Evolutionary conservation across 2,797 vertebrate species (phyloP), one percentile per base, ranked within the genome.

Genomic region (Silurus aristotelis): DNA sequence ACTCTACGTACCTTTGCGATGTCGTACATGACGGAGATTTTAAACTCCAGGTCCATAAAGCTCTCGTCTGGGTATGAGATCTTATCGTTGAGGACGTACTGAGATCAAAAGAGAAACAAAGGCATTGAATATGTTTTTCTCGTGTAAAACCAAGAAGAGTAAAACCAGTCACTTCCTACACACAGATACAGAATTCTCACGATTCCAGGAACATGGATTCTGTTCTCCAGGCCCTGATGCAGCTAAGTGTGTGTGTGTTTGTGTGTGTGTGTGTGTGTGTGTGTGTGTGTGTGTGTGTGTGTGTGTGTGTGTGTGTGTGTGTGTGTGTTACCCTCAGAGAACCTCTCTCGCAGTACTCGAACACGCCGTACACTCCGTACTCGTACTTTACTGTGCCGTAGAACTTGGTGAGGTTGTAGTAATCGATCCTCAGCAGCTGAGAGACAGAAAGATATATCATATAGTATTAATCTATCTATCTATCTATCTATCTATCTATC

Each of bases 31-130:
- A 99, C 95, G 0, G 97, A 98, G 90, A 98, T 97, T 93, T 99
- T 99, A 93, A 98, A 99, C 93, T 99, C 98, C 97, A 96, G 97
- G 89, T 99, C 98, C 97, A 99, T 99, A 91, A 99, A 99, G 0
- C 97, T 98, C 77, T 95, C 97, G 17, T 99, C 97, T 43, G 98
- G 98, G 85, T 99, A 99, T 1, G 97, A 98, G 89, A 99, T 95
- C 89, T 94, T 97, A 91, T 99, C 96, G 88, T 97, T 97, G 90
- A 99, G 95, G 90, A 99, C 97, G 89, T 96, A 95, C 98, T 99
- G 56, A 81, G 82, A 82, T 1, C 77, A 76, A 14, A 80, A 73
- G 0, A 63, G 22, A 22, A 22, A 80, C 31, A 82, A 46, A 67
- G 20, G 76, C 14, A 67, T 12, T 5, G 27, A 73, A 58, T 38